Base-by-base conservation (phyloP, 2,888 invertebrate species). In the Pherbina coryleti region DNA sequence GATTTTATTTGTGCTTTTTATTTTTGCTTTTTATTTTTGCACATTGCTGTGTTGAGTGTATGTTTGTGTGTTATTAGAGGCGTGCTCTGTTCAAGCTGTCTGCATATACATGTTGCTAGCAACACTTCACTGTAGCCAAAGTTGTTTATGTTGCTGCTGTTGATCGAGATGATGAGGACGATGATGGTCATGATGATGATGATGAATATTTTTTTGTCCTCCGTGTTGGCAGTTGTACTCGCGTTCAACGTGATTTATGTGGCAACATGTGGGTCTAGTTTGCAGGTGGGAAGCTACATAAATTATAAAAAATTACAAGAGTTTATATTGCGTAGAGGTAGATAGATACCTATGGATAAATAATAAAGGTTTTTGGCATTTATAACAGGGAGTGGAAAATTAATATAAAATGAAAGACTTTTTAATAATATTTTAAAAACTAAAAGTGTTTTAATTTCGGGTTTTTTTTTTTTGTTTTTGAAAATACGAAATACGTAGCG, bases 271-370 rank as follows among this genome's bases (percentile, higher is more conserved):
- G 76, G 69, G 69, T 22, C 57, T 76, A 64, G 34, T 76, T 67
- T 66, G 60, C 67, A 72, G 72, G 72, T 74, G 74, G 74, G 74
- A 64, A 74, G 74, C 49, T 28, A 64, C 62, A 74, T 73, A 73
- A 73, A 73, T 73, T 60, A 73, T 53, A 51, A 49, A 31, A 64
- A 74, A 74, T 74, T 74, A 37, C 14, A 19, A 22, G 19, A 67
- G n/a, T 66, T 44, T 22, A 67, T 44, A 37, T 67, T 60, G 57
- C 22, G 5, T 14, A 22, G 5, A 19, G 57, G 11, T 2, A 44
- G 14, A 44, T 7, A 11, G 3, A 44, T 37, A 4, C 3, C 3
- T 31, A 31, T 31, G 5, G 31, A 31, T 4, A 5, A 37, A 37
- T 37, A 7, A 37, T 37, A 37, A 37, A n/a, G n/a, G n/a, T n/a